Evolutionary conservation across 2,888 invertebrate species (phyloP), one percentile per base, ranked within the genome.

Genomic region (Tetanocera ferruginea): DNA sequence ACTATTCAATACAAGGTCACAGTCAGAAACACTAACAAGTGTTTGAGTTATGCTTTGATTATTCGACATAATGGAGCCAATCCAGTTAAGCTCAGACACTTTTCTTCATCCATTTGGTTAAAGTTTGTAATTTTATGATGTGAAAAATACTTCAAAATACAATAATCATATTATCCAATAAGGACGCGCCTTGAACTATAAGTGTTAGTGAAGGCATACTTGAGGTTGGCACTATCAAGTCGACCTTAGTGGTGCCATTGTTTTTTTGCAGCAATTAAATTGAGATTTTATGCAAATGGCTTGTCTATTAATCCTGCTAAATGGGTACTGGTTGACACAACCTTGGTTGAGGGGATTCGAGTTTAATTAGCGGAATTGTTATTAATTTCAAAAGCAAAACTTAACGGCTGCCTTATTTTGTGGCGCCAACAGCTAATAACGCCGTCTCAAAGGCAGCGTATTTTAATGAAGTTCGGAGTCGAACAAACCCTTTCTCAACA

Each of bases 251-350:
- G 62, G 19, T 55, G 19, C 9, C 28, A 60, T 66, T 66, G 37
- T 66, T 66, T 66, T 66, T 66, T 66, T 66, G n/a, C n/a, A 28
- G 51, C 69, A 69, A 69, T 51, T 51, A 69, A 49, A 69, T 69
- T 25, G 28, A 49, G 51, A 69, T 51, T 69, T 69, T 69, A 69
- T 69, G 69, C 51, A 69, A 69, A 69, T 69, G 25, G 14, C 28
- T 60, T 60, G 60, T 14, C 1, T 60, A 17, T 60, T 60, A 28
- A 28, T 60, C 17, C 28, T 28, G 60, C 55, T 28, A 2, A 11
- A 25, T 60, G 43, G 11, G 43, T 43, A 6, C 43, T 11, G 43
- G 2, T 11, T 43, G 31, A 64, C 23, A 66, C 25, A 69, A 28
- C 64, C 17, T 25, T 25, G n/a, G 51, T 51, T 4, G 60, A 14